A percentile compares a stretch with the other conserved stretches of the same genome.
phyloP scores from a whole-genome alignment of 2,797 vertebrate genomes.

The Coracias cyanogaster region DNA sequence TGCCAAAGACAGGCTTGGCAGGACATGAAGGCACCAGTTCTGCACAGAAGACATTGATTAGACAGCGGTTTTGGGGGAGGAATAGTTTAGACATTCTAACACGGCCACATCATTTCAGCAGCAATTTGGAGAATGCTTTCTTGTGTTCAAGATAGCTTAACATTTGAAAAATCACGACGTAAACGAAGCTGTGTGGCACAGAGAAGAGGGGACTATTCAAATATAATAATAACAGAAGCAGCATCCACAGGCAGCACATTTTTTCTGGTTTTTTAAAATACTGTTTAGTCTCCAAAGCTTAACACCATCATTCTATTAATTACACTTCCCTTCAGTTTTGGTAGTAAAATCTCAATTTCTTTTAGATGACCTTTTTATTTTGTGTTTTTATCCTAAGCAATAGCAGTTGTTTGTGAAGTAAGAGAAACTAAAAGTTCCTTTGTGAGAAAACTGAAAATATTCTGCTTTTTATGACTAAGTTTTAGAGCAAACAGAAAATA shows the following conservation, averaged over 20 bases:
- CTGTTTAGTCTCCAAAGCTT: neutral
- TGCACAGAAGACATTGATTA: conserved; percentile 9
- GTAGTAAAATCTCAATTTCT: neutral
- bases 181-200: neutral
- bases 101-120: neutral
- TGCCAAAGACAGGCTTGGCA: conserved; percentile 25
- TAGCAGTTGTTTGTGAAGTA: neutral
- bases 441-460: neutral
- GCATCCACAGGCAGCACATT: neutral
- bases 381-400: neutral
- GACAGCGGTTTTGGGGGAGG: neutral
- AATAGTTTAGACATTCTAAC: neutral
- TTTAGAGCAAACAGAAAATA: neutral
- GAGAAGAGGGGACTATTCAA: neutral
- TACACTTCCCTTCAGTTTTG: neutral
- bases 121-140: neutral
- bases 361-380: neutral
- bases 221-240: neutral
- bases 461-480: neutral
- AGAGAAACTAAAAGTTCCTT: neutral
- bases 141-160: neutral
- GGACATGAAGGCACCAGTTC: neutral
- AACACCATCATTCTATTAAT: neutral
- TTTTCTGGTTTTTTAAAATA: neutral
- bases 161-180: neutral